Conservation (phyloP, 2,797 vertebrate genomes). For the Percopsis omiscomaycus region DNA sequence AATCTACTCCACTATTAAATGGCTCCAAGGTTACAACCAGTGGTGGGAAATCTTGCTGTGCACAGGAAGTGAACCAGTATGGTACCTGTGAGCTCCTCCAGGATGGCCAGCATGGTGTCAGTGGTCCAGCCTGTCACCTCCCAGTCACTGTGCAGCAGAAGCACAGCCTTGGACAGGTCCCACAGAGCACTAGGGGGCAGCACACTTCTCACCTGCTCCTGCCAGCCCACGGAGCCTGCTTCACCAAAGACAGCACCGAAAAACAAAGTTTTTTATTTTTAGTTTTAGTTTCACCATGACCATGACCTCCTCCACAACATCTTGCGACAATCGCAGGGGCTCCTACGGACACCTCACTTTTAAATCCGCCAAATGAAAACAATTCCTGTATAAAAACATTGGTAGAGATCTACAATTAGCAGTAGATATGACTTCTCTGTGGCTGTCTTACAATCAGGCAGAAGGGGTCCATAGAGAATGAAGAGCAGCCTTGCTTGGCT, state of each 20-base stretch:
- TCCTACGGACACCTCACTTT: no score
- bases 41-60: no score
- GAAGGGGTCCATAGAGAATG: constrained; percentile 86
- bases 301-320: no score
- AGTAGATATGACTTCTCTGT: not conserved
- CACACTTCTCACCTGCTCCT: constrained; percentile 78
- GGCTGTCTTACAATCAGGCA: constrained; percentile 74
- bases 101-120: constrained; percentile 80
- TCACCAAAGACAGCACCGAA: constrained; percentile 2
- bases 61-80: not conserved
- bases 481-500: constrained; percentile 88
- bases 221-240: constrained; percentile 84
- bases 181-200: constrained; percentile 78
- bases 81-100: constrained; percentile 88
- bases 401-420: no score
- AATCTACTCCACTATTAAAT: no score
- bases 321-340: no score
- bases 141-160: constrained; percentile 73
- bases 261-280: no score
- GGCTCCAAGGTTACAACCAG: no score
- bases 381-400: no score
- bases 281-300: no score
- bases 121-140: constrained; percentile 79
- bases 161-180: constrained; percentile 82
- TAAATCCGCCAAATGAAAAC: no score